These are phyloP conservation scores for Calliopum simillimum DNA, from an alignment of 2,888 invertebrate species.

Conservation along the genomic window DNA sequence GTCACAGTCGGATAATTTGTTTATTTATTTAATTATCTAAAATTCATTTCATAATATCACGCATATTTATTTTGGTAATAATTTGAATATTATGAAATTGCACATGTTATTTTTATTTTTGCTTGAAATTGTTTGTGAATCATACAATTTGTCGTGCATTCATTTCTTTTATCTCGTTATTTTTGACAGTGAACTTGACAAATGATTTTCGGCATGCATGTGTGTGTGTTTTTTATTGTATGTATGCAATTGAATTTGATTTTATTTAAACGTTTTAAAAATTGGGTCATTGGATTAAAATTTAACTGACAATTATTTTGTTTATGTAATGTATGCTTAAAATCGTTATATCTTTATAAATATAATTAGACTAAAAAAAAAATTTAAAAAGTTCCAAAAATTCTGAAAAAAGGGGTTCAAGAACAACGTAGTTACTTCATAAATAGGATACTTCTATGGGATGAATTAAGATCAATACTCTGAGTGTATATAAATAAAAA, in stretches of 20 bases:
- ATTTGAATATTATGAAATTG: not conserved
- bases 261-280: not conserved
- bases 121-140: not conserved
- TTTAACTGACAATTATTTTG: no score
- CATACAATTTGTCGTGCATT: conserved; percentile 6
- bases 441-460: no score
- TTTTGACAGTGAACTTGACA: conserved; percentile 16
- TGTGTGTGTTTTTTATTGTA: not conserved
- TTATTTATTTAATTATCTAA: no score
- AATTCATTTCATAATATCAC: no score
- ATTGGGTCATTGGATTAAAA: not conserved
- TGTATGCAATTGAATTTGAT: not conserved
- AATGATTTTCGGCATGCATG: conserved; percentile 12
- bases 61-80: no score
- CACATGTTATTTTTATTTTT: not conserved
- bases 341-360: no score
- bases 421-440: not conserved
- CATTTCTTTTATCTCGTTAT: not conserved
- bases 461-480: no score
- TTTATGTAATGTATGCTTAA: no score
- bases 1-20: conserved; percentile 11
- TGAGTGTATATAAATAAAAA: no score
- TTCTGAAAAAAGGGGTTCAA: not conserved
- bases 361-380: no score
- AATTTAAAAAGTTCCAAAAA: not conserved